Evolutionary conservation across 2,113 vertebrate genomes (phyloP).

Genomic region (Plestiodon gilberti): DNA sequence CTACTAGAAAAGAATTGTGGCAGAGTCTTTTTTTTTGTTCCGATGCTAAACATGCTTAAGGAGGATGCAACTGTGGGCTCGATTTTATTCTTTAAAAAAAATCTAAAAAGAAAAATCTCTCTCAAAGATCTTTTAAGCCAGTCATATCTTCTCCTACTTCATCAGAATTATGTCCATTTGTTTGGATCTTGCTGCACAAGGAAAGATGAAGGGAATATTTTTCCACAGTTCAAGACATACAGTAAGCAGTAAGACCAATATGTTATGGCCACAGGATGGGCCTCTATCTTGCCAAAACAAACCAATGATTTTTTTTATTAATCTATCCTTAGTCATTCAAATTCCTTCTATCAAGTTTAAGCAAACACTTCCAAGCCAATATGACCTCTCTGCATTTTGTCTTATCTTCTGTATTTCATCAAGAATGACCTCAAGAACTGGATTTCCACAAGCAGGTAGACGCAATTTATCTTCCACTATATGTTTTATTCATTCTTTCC

Average conservation of each 20-base stretch:
- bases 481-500: neutral
- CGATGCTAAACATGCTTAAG: neutral
- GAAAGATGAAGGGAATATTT: neutral
- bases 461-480: conserved; percentile 46
- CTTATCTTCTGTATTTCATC: conserved; percentile 34
- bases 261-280: neutral
- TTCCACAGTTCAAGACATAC: neutral
- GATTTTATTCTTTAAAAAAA: neutral
- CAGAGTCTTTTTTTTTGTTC: neutral
- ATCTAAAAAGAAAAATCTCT: neutral
- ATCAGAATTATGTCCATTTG: neutral
- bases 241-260: neutral
- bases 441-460: conserved; percentile 43
- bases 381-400: conserved; percentile 50
- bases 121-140: neutral
- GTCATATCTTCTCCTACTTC: neutral
- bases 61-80: neutral
- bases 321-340: conserved; percentile 41
- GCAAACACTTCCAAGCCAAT: conserved; percentile 47
- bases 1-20: neutral
- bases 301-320: conserved; percentile 47
- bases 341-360: conserved; percentile 49
- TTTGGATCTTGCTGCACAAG: neutral
- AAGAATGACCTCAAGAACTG: conserved; percentile 32
- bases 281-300: conserved; percentile 31